Conservation (phyloP, 2,888 invertebrate genomes). For the Lathronympha strigana region DNA sequence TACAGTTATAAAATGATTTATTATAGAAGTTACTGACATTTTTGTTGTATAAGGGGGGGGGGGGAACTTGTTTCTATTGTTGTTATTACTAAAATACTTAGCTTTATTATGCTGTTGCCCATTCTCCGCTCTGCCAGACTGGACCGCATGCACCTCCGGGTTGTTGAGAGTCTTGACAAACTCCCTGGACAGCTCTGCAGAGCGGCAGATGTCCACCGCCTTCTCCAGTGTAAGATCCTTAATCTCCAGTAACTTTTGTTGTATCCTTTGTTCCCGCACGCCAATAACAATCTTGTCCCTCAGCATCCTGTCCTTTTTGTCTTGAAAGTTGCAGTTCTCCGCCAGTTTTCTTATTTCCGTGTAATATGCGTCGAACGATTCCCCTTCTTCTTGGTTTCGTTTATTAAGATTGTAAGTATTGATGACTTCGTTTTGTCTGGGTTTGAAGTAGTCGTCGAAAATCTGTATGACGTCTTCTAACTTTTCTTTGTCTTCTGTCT, state of each 20-base stretch:
- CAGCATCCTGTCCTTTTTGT: constrained; percentile 29
- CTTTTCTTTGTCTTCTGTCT: constrained; percentile 1
- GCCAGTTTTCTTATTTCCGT: constrained; percentile 3
- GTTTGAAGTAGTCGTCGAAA: background rate
- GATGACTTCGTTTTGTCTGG: background rate
- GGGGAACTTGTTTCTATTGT: background rate
- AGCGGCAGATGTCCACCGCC: constrained; percentile 18
- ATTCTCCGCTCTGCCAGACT: background rate
- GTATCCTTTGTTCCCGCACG: background rate
- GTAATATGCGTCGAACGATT: constrained; percentile 13
- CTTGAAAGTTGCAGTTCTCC: constrained; percentile 10
- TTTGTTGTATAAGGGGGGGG: background rate
- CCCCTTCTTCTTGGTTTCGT: constrained; percentile 1
- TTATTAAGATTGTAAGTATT: background rate
- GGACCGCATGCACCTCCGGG: constrained; percentile 20
- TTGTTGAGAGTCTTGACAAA: constrained; percentile 5
- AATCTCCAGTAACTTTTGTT: constrained; percentile 16
- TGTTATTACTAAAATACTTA: background rate
- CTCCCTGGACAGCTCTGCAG: constrained; percentile 22
- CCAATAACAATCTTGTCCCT: constrained; percentile 32
- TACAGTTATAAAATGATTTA: constrained; percentile 1
- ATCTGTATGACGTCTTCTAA: background rate
- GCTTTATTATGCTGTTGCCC: background rate
- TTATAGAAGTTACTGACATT: background rate
- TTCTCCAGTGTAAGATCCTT: constrained; percentile 15